Base-by-base conservation (phyloP, 2,888 invertebrate species). In the Ophion ventricosus region DNA sequence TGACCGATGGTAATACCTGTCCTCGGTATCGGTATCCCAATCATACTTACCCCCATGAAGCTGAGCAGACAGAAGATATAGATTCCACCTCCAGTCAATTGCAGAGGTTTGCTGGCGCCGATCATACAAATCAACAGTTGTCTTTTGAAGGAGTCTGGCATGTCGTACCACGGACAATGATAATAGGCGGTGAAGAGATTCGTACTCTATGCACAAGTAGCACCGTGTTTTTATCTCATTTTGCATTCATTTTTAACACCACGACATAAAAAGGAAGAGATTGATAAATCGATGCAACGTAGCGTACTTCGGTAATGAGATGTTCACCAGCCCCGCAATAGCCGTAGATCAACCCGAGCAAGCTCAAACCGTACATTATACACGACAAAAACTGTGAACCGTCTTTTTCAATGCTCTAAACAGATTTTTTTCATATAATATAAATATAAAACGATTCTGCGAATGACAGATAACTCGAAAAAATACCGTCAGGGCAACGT, bases 151-250 rank as follows among this genome's bases (percentile, higher is more conserved):
- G 89, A 89, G 0, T 87, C 87, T 74, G 94, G 91, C 88, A 95
- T 94, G 11, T 94, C 93, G 72, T 94, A 93, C 95, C 95, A 95
- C 2, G 94, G 94, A 84, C 94, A 94, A 70, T 93, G 93, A 87
- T 95, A 95, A 84, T 95, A 89, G 64, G 93, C 93, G 35, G 94
- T 93, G 0, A 94, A 92, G 1, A 57, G 23, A 23, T 79, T 83
- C 23, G n/a, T 57, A 64, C 82, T 83, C 82, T 83, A 74, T 3
- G 10, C 10, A 77, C 17, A 35, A 17, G 25, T 2, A 2, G 23
- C 20, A 57, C 23, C 8, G 11, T 57, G 7, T 23, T 20, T 57
- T 57, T 20, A 57, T 20, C 7, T 20, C n/a, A 57, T 57, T 11
- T 26, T n/a, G n/a, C 2, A 40, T 23, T 20, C 4, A 8, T 17